Evolutionary conservation across 1,140 invertebrate genomes (phyloP), one percentile per base, ranked within the genome.

Genomic region (Hyles euphorbiae): DNA sequence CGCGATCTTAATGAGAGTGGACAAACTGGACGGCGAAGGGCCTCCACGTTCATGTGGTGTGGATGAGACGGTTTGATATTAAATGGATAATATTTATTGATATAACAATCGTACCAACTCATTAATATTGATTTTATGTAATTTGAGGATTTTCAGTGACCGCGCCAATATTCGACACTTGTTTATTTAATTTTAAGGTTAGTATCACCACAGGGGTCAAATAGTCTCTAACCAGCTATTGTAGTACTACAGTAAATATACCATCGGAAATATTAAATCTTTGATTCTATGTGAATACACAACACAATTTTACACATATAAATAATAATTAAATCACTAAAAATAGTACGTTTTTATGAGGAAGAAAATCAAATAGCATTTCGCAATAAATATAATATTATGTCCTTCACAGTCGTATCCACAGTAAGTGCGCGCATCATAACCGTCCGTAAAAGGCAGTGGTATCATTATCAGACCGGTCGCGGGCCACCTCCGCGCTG

Each of bases 1-100:
- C 55, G 77, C 72, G 72, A 79, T 87, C 81, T 83, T 85, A 87
- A 87, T 85, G 82, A 87, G 82, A 85, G 78, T 85, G 79, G 84
- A 85, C 82, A 85, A 87, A 87, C 84, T 78, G 82, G 84, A 74
- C 75, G 65, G 56, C 59, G 67, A 72, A 81, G 74, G 76, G 72
- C 71, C 60, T 55, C 36, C 45, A 11, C 58, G 62, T 54, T 63
- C 40, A 72, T 48, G 56, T 71, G 58, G 34, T 67, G 43, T 72
- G 79, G 83, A 86, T 67, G 68, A 10, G 68, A 40, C 49, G 52
- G 36, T 2, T 40, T 40, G 36, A 5, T 40, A 40, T 40, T 5
- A 40, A 8, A 40, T 40, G 1, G 22, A 22, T 22, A 22, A 22
- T 22, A 22, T 22, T 22, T 22, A 22, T 22, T 22, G 22, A 22